These are phyloP conservation scores for Thalpophila matura DNA, from an alignment of 2,888 invertebrate genomes.

Conservation along the genomic window DNA sequence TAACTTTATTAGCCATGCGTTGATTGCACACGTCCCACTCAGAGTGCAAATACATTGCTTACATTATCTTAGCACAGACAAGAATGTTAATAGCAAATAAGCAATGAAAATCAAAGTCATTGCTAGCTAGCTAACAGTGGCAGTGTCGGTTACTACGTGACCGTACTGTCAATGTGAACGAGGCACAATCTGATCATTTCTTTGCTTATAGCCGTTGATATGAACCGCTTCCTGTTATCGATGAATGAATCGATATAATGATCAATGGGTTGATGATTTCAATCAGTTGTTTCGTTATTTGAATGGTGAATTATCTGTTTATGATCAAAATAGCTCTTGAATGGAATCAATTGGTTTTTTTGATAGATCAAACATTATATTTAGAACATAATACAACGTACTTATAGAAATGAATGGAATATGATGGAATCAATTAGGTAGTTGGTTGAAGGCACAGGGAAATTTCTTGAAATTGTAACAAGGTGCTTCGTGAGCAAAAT, in stretches of 20 bases:
- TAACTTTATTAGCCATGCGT: conserved; percentile 33
- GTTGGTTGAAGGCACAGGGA: not conserved
- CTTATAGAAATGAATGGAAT: not conserved
- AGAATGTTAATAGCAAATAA: conserved; percentile 38
- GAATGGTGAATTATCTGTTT: not conserved
- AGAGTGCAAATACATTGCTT: conserved; percentile 46
- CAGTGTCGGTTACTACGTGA: conserved; percentile 45
- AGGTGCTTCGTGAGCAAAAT: conserved; percentile 2
- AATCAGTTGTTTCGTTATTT: conserved; percentile 17
- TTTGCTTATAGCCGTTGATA: conserved; percentile 25
- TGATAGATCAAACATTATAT: not conserved
- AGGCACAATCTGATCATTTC: conserved; percentile 34
- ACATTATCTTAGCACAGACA: conserved; percentile 17
- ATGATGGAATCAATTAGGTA: too few relatives aligned
- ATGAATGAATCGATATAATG: conserved; percentile 32
- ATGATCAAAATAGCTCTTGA: conserved; percentile 2
- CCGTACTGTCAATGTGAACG: conserved; percentile 29
- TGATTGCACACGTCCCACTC: conserved; percentile 17
- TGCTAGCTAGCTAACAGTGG: conserved; percentile 26
- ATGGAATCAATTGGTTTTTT: not conserved
- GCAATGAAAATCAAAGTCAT: conserved; percentile 50
- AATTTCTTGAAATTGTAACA: not conserved
- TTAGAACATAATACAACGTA: not conserved
- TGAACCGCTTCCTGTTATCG: conserved; percentile 49
- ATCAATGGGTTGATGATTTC: conserved; percentile 11